phyloP scores from a whole-genome alignment of 2,113 vertebrate species.

The Strigops habroptila region DNA sequence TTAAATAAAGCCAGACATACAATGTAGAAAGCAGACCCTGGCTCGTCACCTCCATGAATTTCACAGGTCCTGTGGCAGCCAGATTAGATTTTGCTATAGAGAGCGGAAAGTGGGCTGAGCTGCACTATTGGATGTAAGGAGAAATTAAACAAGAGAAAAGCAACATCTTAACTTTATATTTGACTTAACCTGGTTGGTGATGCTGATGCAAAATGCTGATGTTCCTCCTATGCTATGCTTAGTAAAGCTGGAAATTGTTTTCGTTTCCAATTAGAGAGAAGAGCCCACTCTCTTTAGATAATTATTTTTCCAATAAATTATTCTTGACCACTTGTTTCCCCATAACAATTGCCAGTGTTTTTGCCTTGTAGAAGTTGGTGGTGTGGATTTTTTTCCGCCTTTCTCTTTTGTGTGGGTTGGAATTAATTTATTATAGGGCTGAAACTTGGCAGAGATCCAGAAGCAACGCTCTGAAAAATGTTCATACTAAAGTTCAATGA shows the following conservation, averaged over 20 bases:
- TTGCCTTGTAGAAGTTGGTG: neutral
- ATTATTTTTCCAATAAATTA: conserved; percentile 34
- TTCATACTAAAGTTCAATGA: neutral
- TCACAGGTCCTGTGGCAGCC: neutral
- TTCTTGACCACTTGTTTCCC: conserved; percentile 3
- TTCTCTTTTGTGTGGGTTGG: neutral
- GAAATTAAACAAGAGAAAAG: neutral
- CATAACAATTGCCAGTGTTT: neutral
- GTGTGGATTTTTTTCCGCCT: neutral
- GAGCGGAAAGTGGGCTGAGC: neutral
- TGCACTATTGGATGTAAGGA: neutral
- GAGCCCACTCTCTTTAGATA: neutral
- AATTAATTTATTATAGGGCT: conserved; percentile 29
- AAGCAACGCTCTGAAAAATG: conserved; percentile 3
- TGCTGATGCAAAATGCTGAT: neutral
- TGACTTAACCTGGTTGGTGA: neutral
- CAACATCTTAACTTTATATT: neutral
- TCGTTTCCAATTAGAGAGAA: neutral
- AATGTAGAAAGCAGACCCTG: neutral
- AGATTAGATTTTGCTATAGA: conserved; percentile 28
- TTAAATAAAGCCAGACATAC: conserved; percentile 23
- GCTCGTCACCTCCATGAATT: conserved; percentile 22
- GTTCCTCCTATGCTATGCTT: neutral
- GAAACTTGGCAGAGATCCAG: conserved; percentile 25
- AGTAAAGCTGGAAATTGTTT: neutral